phyloP scores from a whole-genome alignment of 2,113 vertebrate genomes.

The Sorex fumeus region DNA sequence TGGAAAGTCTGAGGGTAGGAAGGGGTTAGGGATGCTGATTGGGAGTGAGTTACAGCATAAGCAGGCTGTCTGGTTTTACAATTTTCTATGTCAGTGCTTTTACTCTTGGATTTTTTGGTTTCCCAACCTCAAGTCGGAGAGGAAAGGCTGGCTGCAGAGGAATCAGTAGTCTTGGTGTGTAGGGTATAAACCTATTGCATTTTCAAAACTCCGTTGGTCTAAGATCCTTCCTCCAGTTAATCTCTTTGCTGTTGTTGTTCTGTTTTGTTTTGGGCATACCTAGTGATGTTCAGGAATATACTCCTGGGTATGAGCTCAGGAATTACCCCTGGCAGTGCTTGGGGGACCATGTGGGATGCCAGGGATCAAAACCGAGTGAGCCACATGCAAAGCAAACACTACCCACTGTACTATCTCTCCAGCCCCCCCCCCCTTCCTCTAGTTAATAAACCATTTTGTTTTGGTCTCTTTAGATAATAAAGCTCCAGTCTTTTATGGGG shows the following conservation, averaged over 20 bases:
- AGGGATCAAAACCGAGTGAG: no score
- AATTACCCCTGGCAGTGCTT: no score
- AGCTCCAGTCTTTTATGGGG: neutral
- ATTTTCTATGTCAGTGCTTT: neutral
- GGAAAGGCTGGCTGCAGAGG: neutral
- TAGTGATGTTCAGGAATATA: no score
- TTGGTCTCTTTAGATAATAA: neutral
- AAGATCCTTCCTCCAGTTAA: neutral
- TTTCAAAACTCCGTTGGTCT: neutral
- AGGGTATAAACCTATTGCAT: neutral
- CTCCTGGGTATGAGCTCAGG: no score
- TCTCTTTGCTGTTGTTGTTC: no score
- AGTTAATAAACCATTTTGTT: conserved; percentile 21
- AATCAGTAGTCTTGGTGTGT: neutral
- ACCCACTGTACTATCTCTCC: no score
- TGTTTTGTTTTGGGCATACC: no score
- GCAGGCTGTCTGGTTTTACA: neutral
- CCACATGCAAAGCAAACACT: no score
- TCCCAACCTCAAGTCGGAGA: neutral
- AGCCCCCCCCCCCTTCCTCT: neutral
- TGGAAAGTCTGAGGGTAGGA: neutral
- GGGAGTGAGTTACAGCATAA: neutral
- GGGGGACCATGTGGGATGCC: no score
- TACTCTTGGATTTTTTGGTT: conserved; percentile 10
- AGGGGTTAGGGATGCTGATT: neutral